Percentiles rank a stretch among this genome's conserved stretches.
These are phyloP conservation scores for Cinara cedri DNA, from an alignment of 2,888 invertebrate genomes.

Conservation along the genomic window DNA sequence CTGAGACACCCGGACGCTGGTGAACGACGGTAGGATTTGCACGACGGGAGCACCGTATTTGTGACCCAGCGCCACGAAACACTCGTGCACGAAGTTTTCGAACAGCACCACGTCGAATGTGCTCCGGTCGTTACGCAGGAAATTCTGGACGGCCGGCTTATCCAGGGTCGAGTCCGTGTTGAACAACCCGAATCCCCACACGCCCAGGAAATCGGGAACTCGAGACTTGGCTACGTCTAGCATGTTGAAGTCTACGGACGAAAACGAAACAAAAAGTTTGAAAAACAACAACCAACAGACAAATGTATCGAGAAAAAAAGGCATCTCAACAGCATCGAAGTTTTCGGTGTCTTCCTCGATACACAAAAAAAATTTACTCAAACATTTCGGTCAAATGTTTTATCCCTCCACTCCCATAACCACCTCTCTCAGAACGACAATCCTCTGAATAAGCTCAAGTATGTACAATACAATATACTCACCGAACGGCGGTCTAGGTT, in stretches of 20 bases:
- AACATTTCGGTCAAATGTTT: no score
- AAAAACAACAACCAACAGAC: background rate
- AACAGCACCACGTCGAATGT: conserved; percentile 7
- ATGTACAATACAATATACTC: no score
- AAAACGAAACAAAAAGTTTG: background rate
- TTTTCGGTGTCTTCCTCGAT: no score
- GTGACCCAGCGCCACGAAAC: conserved; percentile 61
- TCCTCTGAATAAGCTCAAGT: no score
- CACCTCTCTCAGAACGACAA: no score
- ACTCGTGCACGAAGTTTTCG: conserved; percentile 57
- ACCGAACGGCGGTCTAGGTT: background rate
- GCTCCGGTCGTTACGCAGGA: background rate
- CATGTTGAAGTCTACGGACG: background rate
- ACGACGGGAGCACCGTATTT: conserved; percentile 61
- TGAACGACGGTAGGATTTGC: background rate
- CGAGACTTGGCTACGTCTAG: background rate
- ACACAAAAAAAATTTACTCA: no score
- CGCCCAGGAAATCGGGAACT: background rate
- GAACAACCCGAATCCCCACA: conserved; percentile 8
- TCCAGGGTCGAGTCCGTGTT: background rate
- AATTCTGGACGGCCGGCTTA: background rate
- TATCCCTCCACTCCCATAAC: no score
- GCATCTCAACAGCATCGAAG: no score
- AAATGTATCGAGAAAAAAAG: no score
- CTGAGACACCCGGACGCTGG: conserved; percentile 2